Conservation (phyloP, 2,888 invertebrate species). For the Amiota mariae region DNA sequence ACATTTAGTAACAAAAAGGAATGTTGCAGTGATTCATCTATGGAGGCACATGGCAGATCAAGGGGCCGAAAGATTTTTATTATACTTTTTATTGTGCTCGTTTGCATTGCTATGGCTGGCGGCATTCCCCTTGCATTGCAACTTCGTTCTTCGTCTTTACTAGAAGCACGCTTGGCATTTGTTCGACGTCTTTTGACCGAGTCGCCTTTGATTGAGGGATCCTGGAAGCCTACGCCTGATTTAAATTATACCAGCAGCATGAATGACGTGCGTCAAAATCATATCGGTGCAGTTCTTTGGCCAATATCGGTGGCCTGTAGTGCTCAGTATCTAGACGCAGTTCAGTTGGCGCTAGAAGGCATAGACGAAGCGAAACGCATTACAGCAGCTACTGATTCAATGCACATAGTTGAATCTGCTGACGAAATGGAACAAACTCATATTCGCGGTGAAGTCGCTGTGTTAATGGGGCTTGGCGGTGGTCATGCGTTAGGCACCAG, state of each 20-base stretch:
- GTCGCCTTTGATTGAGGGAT: constrained; percentile 77
- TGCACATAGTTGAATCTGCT: constrained; percentile 76
- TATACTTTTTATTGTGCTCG: constrained; percentile 64
- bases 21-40: constrained; percentile 58
- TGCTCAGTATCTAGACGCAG: constrained; percentile 79
- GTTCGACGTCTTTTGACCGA: constrained; percentile 76
- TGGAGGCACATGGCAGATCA: constrained; percentile 58
- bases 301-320: constrained; percentile 76
- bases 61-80: constrained; percentile 68
- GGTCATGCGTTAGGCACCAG: constrained; percentile 81
- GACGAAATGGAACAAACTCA: constrained; percentile 78
- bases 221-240: constrained; percentile 68
- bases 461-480: constrained; percentile 79
- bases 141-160: constrained; percentile 75
- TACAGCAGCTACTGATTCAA: constrained; percentile 74
- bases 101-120: constrained; percentile 72
- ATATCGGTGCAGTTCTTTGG: constrained; percentile 75
- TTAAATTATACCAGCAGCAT: constrained; percentile 63
- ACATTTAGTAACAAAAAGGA: constrained; percentile 70
- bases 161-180: constrained; percentile 76
- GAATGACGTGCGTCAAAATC: constrained; percentile 73
- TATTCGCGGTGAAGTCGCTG: constrained; percentile 77
- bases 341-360: constrained; percentile 80
- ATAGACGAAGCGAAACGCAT: constrained; percentile 79
- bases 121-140: constrained; percentile 76